Base-by-base conservation (phyloP, 2,113 vertebrate species). In the Clarias gariepinus region DNA sequence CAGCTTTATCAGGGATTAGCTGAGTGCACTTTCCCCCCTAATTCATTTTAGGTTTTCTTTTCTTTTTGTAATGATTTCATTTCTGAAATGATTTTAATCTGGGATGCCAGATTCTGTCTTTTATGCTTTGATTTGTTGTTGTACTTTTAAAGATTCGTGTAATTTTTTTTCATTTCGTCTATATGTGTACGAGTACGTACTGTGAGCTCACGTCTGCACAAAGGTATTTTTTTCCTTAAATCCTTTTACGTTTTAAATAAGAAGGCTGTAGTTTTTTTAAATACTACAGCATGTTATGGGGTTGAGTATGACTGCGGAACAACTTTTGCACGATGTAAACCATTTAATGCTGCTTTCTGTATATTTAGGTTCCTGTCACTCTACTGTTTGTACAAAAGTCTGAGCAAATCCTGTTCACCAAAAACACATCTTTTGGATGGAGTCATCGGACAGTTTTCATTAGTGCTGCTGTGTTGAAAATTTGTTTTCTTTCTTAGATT, bases 1-100 rank as follows among this genome's bases (percentile, higher is more conserved):
- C 74, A 4, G 85, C 68, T 90, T 89, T 82, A 89, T 91, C 90
- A 91, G 90, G 90, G 90, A 90, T 87, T 89, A 91, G 87, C 83
- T 53, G 89, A 89, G 90, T 87, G 88, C 90, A 89, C 90, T 91
- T 91, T 89, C 63, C 76, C 53, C n/a, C 41, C 57, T 55, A 52
- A 87, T 81, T 85, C 63, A 61, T 83, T 85, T 87, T 90, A 82
- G 85, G 55, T 83, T 84, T 55, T 41, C 60, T 58, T 77, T 57
- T 68, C 5, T 80, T 87, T 79, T 87, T 88, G 25, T 66, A 69
- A 58, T 64, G 69, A 81, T 87, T 64, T 77, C 47, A 64, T 78
- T 25, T 58, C 18, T 58, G 64, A 83, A 36, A 64, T 57, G 41
- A 33, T 33, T 82, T 63, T 68, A 83, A 53, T 63, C 66, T 64